phyloP scores from a whole-genome alignment of 2,797 vertebrate genomes.

The Xyrichtys novacula region DNA sequence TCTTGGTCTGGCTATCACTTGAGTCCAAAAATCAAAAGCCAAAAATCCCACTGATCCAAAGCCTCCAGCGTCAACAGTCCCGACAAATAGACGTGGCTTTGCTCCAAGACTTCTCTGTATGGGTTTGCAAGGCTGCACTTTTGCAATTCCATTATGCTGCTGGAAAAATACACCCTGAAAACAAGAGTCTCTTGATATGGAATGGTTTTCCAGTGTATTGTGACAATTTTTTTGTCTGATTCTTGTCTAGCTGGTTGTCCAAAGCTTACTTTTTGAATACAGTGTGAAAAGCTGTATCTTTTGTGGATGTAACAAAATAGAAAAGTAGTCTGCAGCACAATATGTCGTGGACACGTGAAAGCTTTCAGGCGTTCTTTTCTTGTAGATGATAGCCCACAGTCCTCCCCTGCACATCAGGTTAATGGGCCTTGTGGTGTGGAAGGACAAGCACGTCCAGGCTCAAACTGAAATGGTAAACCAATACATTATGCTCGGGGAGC shows the following conservation, averaged over 20 bases:
- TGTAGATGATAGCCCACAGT: constrained; percentile 79
- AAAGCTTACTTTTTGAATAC: constrained; percentile 87
- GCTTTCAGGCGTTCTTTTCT: constrained; percentile 84
- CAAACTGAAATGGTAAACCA: constrained; percentile 85
- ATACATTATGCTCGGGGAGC: constrained; percentile 84
- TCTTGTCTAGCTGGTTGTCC: constrained; percentile 89
- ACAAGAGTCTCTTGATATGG: constrained; percentile 84
- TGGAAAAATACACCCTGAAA: constrained; percentile 86
- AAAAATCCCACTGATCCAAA: constrained; percentile 84
- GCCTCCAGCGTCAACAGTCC: constrained; percentile 73
- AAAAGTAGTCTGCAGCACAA: constrained; percentile 86
- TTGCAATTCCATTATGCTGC: constrained; percentile 88
- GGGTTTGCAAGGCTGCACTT: constrained; percentile 87
- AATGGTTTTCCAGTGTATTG: constrained; percentile 87
- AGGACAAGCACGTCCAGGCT: constrained; percentile 83
- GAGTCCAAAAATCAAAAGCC: constrained; percentile 81
- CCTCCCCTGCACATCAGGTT: constrained; percentile 82
- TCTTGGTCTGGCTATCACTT: constrained; percentile 75
- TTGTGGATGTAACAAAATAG: constrained; percentile 85
- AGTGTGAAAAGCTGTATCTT: constrained; percentile 84
- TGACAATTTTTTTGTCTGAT: constrained; percentile 85
- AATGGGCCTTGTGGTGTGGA: constrained; percentile 84
- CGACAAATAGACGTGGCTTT: constrained; percentile 80
- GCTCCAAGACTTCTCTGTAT: constrained; percentile 83
- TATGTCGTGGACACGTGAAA: constrained; percentile 84